Conservation (phyloP, 2,113 vertebrate species). For the Lichenostomus cassidix region DNA sequence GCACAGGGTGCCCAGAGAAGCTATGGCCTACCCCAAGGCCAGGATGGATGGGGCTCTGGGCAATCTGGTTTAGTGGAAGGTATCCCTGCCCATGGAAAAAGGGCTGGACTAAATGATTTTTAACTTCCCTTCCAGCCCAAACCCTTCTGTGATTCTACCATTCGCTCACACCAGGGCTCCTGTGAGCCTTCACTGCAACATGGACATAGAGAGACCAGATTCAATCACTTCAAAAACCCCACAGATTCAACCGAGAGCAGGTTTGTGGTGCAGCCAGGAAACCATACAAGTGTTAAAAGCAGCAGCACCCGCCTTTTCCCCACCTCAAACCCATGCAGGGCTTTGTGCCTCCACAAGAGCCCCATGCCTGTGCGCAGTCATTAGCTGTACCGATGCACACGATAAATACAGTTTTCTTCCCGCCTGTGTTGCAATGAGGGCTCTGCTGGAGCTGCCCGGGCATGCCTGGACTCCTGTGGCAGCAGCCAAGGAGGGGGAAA, state of each 20-base stretch:
- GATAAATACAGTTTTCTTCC: background rate
- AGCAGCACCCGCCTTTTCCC: background rate
- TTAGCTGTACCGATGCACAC: background rate
- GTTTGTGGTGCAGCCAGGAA: background rate
- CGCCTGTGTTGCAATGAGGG: background rate
- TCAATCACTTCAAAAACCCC: background rate
- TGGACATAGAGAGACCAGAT: accelerated
- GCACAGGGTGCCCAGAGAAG: background rate
- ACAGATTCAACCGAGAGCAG: background rate
- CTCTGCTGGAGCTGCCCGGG: background rate
- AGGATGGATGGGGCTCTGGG: background rate
- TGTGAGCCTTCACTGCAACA: accelerated
- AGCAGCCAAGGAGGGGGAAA: background rate
- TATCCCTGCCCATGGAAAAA: background rate
- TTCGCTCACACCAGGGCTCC: background rate
- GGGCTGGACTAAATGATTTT: background rate
- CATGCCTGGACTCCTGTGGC: background rate
- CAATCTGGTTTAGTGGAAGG: background rate
- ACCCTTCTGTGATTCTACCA: background rate
- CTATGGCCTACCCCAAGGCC: background rate
- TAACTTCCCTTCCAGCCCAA: background rate
- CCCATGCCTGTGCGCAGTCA: background rate
- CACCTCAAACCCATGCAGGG: background rate
- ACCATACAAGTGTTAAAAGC: background rate
- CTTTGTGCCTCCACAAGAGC: background rate